Conservation (phyloP, 92 coral and sea anemone species). For the Phymanthus crucifer region DNA sequence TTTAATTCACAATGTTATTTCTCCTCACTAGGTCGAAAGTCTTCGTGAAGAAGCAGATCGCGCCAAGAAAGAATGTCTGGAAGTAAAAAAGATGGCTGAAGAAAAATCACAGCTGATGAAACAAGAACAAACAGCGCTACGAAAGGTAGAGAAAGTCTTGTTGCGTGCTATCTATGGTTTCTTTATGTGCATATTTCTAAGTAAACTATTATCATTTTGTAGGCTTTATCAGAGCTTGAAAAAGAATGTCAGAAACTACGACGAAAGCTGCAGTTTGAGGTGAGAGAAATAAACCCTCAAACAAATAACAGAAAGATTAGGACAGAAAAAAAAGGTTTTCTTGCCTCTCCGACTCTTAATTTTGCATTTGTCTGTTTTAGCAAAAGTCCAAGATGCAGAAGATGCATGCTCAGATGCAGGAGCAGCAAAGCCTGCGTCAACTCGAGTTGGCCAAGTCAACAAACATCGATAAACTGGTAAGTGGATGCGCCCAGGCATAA, state of each 20-base stretch:
- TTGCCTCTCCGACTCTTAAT: background rate
- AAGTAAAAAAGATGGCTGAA: conserved; percentile 85
- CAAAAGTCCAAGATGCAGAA: conserved; percentile 94
- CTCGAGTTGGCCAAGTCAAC: conserved; percentile 94
- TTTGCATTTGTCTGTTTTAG: conserved; percentile 13
- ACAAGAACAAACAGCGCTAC: conserved; percentile 92
- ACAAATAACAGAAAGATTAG: no score
- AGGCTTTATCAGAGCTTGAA: conserved; percentile 93
- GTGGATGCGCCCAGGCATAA: background rate
- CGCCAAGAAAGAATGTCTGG: conserved; percentile 93
- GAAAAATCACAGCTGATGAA: conserved; percentile 86
- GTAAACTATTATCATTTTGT: background rate
- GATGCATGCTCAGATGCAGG: conserved; percentile 92
- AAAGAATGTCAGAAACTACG: conserved; percentile 85
- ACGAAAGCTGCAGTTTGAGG: conserved; percentile 86
- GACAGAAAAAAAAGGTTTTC: no score
- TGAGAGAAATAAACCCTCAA: background rate
- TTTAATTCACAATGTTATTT: background rate
- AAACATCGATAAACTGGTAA: conserved; percentile 92
- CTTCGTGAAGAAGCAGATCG: conserved; percentile 96
- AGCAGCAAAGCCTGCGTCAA: conserved; percentile 82
- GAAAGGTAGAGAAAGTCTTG: conserved; percentile 61
- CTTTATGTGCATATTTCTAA: background rate
- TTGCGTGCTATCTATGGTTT: background rate
- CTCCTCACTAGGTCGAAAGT: conserved; percentile 70